Evolutionary conservation across 2,113 vertebrate genomes (phyloP), one percentile per base, ranked within the genome.

Genomic region (Pogonocichla stellata): DNA sequence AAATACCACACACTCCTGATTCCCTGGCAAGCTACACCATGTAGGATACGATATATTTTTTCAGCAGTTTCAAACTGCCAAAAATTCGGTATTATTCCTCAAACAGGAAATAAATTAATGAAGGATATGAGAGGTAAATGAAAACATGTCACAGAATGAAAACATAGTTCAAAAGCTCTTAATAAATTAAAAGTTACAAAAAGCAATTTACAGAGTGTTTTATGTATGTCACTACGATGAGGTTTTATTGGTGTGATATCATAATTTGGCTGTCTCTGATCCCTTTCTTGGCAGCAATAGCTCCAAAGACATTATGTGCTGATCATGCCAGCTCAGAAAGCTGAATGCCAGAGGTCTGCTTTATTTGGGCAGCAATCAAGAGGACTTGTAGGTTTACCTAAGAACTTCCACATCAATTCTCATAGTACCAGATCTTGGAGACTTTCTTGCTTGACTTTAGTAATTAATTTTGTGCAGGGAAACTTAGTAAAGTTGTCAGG

Each of bases 211-310:
- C 96, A 51, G 96, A 98, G 96, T 97, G 97, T 98, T 98, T 98
- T 98, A 97, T 98, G 94, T 97, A 96, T 98, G 98, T 98, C 98
- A 98, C 96, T 96, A 38, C 12, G 87, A 97, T 97, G 97, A 97
- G 96, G 92, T 97, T 98, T 98, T 98, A 98, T 98, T 98, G 93
- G 91, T 97, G 93, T 98, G 98, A 98, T 98, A 98, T 98, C 98
- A 98, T 98, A 98, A 98, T 98, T 98, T 98, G 98, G 98, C 98
- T 96, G 96, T 90, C 95, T 98, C 97, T 94, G 97, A 97, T 97
- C 93, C 94, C 88, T 93, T 96, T 97, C 93, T 97, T 98, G 97
- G 97, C 96, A 97, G 97, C 96, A 96, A 71, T 86, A 95, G 90
- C 95, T 97, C 94, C 96, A 92, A 96, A 98, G 97, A 95, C 97